Evolutionary conservation across 2,113 vertebrate species (phyloP), one percentile per base, ranked within the genome.

Genomic region (Oncorhynchus kisutch): DNA sequence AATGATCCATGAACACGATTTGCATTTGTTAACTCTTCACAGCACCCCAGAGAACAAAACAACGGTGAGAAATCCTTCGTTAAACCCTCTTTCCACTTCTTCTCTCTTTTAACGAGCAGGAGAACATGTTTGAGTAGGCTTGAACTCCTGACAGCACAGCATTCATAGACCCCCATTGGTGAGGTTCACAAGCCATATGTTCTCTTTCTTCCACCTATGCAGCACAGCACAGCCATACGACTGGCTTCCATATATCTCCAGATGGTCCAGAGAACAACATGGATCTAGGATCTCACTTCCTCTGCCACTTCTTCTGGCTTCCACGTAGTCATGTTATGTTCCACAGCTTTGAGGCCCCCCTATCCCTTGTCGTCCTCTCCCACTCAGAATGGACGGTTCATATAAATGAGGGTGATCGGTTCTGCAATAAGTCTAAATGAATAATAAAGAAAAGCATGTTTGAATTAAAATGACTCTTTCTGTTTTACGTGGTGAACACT

Each of bases 121-220:
- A n/a, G 0, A 4, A 67, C 8, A 54, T 34, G 4, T 51, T 75
- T n/a, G 25, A 29, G 16, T 27, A 22, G 25, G 20, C n/a, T 64
- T 54, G 54, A 66, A 76, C 74, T 71, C 67, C 69, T 73, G 76
- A 69, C 7, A 3, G 31, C 9, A 25, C 65, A 24, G 74, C 77
- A 24, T 39, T 24, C 71, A 16, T 70, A 6, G 60, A 31, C 14
- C 12, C 25, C 2, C 67, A 18, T 57, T 82, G 79, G 67, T 66
- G 77, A 78, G 76, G 86, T 86, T 87, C 84, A 82, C 81, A 81
- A 81, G 78, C 90, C 90, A 89, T 88, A 90, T 88, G 88, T 65
- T 67, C 73, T 66, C 9, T n/a, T 13, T 71, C 12, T 76, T 66
- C 6, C 16, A 75, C 81, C 83, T 80, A 76, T 78, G 73, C 84